These are phyloP conservation scores for Odontophorus gujanensis DNA, from an alignment of 2,113 vertebrate species.

Conservation along the genomic window DNA sequence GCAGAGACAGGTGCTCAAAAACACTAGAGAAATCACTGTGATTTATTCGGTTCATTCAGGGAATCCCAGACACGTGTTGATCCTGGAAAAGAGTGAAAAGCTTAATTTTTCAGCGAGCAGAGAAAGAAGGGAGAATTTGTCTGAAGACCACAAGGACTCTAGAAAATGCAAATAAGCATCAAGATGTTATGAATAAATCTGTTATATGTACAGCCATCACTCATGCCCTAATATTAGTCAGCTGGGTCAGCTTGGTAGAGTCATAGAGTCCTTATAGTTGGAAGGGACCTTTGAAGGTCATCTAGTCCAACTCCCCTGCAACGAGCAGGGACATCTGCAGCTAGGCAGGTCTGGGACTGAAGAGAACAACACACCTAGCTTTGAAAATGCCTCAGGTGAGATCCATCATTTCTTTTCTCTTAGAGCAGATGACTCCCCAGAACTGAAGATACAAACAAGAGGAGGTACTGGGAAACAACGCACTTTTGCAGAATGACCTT, in stretches of 20 bases:
- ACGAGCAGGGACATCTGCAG: no score
- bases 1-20: slow-evolving; percentile 39
- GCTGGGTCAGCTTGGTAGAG: neutral
- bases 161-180: neutral
- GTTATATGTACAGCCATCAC: neutral
- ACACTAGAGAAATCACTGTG: slow-evolving; percentile 37
- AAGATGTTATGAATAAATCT: neutral
- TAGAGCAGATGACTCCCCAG: neutral
- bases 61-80: slow-evolving; percentile 18
- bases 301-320: no score
- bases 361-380: neutral
- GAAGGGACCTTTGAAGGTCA: no score
- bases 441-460: neutral
- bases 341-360: neutral
- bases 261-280: no score
- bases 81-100: neutral
- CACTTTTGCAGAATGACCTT: neutral
- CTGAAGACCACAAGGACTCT: neutral
- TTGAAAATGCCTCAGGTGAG: neutral
- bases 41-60: neutral
- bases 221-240: neutral
- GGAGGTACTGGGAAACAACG: neutral
- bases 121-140: neutral
- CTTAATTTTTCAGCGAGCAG: neutral
- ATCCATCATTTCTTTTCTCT: neutral